Conservation (phyloP, 2,797 vertebrate species). For the Darevskia nairensis region DNA sequence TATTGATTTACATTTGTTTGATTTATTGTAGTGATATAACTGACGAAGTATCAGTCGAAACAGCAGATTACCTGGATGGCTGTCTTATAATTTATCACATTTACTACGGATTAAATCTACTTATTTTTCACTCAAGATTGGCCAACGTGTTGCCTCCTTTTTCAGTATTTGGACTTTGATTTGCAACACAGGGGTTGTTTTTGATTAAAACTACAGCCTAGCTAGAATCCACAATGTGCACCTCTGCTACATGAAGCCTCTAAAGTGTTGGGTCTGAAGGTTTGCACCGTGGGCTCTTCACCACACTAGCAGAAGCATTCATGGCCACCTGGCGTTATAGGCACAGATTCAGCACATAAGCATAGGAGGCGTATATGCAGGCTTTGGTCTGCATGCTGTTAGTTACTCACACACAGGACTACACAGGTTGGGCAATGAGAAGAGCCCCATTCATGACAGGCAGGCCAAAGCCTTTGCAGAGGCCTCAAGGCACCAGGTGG, state of each 20-base stretch:
- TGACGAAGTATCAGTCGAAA: no score
- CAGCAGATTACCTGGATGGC: no score
- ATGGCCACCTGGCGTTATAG: background rate
- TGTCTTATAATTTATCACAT: no score
- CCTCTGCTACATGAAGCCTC: background rate
- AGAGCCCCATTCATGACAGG: background rate
- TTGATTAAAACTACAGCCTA: background rate
- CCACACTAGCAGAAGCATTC: background rate
- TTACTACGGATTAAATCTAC: no score
- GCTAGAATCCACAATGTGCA: background rate
- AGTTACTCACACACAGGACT: background rate
- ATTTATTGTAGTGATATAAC: no score
- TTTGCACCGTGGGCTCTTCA: background rate
- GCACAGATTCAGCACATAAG: background rate
- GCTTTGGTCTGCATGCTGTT: background rate
- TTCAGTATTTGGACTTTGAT: no score
- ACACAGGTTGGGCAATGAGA: background rate
- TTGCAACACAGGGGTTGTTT: no score
- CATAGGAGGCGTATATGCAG: no score
- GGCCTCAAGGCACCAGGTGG: background rate
- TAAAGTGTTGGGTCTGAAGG: background rate
- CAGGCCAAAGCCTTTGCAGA: background rate
- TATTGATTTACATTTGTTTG: no score
- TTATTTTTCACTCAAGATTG: no score
- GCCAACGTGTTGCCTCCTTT: no score